phyloP scores from a whole-genome alignment of 1,140 invertebrate species.

The Anastatus disparis region DNA sequence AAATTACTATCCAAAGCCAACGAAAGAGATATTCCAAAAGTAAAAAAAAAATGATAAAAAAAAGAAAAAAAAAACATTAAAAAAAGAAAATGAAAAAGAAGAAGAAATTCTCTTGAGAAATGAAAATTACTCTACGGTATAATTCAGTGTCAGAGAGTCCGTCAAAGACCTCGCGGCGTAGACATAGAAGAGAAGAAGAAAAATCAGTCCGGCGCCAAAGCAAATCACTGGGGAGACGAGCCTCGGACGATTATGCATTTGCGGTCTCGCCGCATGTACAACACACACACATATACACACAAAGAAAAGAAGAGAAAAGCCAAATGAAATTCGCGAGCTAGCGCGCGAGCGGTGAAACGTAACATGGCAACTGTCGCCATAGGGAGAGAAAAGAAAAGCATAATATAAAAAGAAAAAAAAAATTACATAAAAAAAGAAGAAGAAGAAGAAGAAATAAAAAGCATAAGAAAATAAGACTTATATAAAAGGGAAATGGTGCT shows the following conservation, averaged over 20 bases:
- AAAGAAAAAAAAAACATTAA: not conserved
- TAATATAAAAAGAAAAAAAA: not conserved
- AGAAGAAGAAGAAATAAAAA: too few relatives aligned
- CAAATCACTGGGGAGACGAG: constrained; percentile 7
- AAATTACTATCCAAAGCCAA: too few relatives aligned
- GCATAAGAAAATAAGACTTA: not conserved
- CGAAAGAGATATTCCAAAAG: too few relatives aligned
- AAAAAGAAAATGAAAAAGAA: constrained; percentile 1
- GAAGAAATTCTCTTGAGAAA: too few relatives aligned
- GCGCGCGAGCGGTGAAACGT: too few relatives aligned
- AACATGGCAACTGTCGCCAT: too few relatives aligned
- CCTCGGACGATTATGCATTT: constrained; percentile 39
- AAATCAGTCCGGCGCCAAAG: constrained; percentile 7
- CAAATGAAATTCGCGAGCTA: not conserved
- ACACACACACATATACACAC: too few relatives aligned
- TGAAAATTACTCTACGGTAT: too few relatives aligned
- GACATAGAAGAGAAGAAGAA: constrained; percentile 1
- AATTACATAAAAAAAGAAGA: too few relatives aligned
- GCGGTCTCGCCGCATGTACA: not conserved
- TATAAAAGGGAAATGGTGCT: not conserved
- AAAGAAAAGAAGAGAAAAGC: too few relatives aligned
- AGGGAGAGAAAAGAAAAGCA: not conserved
- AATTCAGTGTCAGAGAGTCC: constrained; percentile 14
- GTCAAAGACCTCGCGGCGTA: not conserved
- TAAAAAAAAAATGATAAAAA: too few relatives aligned